Base-by-base conservation (phyloP, 2,888 invertebrate species). In the Abscondita cerata region DNA sequence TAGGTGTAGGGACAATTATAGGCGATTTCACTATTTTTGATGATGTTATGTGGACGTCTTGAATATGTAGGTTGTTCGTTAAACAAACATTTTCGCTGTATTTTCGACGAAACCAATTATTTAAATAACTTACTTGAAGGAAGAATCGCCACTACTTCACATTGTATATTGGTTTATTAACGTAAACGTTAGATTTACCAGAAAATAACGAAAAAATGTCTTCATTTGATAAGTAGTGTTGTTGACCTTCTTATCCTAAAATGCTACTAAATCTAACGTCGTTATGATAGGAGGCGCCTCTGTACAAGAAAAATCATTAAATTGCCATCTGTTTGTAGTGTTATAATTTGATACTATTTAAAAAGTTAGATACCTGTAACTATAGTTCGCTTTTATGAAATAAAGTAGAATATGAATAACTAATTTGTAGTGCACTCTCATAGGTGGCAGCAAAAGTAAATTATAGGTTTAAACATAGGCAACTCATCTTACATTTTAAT, bases 191-290 rank as follows among this genome's bases (percentile, higher is more conserved):
- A 52, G 38, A 60, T 41, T 53, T 60, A 57, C 51, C 31, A 53
- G 11, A 25, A 59, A 55, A 53, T 51, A 31, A 51, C 53, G 41
- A 62, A 62, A 59, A 55, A 54, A 55, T 65, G 59, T 36, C 25
- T 46, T 65, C 62, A 50, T 56, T 68, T 62, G 62, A 64, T 64
- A 70, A 71, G 66, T 70, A 71, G 73, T 75, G 75, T 76, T 76
- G 75, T 76, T 80, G 80, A 80, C 80, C 80, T 80, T 80, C 79
- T 79, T 79, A 77, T 76, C 71, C 77, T 60, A 54, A 54, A 48
- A 52, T 62, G 57, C 44, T 52, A 20, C 44, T 52, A 16, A 59
- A 59, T 59, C 52, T 59, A 52, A 52, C 52, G 38, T 52, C 18
- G 40, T 47, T 52, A 11, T 16, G 16, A 18, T 18, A 18, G 44